Base-by-base conservation (phyloP, 1,140 invertebrate species). In the Pararge aegeria region DNA sequence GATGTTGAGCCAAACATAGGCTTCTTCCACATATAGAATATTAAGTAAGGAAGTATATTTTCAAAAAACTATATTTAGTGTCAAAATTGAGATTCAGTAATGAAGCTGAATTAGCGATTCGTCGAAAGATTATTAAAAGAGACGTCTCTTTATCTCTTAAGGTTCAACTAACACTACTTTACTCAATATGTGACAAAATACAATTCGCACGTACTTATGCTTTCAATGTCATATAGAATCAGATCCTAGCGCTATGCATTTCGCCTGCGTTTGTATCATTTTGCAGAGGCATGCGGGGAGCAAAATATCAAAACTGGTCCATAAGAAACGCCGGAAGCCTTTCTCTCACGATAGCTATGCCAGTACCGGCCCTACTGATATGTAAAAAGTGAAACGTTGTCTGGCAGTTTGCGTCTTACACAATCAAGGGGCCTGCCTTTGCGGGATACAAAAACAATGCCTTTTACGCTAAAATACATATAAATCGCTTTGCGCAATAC, bases 291-390 rank as follows among this genome's bases (percentile, higher is more conserved):
- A 12, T 12, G 42, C 15, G 18, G 42, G 42, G 42, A 19, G 42
- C 12, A 20, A 61, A 65, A 44, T 52, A 57, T 46, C 46, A 16
- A 66, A 74, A 80, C 78, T 73, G 66, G 78, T 76, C 76, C 51
- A 53, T 27, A 56, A 74, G 62, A 80, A 70, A 75, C 70, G 75
- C 78, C 78, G 75, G 78, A 80, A 80, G 78, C 75, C 75, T 80
- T 78, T 80, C 73, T 75, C 70, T 74, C 63, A 44, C 64, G 55
- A 58, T 68, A 60, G 57, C 55, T 64, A 60, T 55, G 56, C 62
- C n/a, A 50, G 58, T 46, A 55, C 54, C 52, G 49, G 60, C 60
- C 64, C 60, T 66, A 55, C 53, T 56, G 61, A 68, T 68, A 61
- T 61, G 53, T 65, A 68, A 68, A 61, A 68, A 68, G 65, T 64